These are phyloP conservation scores for Alaudala cheleensis DNA, from an alignment of 2,113 vertebrate genomes.

Conservation along the genomic window DNA sequence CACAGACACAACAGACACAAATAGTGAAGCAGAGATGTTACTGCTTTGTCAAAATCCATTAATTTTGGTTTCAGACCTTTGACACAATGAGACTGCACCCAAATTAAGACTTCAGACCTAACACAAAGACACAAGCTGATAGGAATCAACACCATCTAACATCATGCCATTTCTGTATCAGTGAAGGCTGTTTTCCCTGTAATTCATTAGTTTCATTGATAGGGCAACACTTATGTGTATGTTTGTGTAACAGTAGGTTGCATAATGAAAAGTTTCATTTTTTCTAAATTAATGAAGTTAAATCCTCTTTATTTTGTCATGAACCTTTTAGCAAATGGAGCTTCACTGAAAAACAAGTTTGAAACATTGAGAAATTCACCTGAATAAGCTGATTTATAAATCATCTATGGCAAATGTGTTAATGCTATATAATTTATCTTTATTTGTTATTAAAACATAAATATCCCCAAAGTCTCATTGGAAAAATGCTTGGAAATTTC, in stretches of 20 bases:
- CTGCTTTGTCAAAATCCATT: not conserved
- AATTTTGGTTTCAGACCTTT: not conserved
- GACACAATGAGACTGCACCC: not conserved
- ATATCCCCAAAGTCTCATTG: not conserved
- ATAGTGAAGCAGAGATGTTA: not conserved
- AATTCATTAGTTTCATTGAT: not conserved
- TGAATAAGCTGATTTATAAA: not conserved
- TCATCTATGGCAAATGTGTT: not conserved
- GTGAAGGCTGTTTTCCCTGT: not conserved
- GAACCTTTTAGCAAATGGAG: not conserved
- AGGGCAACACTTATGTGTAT: not conserved
- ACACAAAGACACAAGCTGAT: not conserved
- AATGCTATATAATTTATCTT: conserved; percentile 1
- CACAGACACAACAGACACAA: not conserved
- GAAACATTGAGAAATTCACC: not conserved
- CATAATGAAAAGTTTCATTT: not conserved
- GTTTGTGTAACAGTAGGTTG: not conserved
- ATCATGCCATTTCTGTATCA: not conserved
- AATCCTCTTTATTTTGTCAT: not conserved
- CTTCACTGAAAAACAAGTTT: not conserved
- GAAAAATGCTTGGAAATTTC: conserved; percentile 17
- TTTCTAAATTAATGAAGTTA: not conserved
- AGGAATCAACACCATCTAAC: not conserved
- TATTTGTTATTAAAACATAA: not conserved
- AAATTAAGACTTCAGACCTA: not conserved